Conservation (phyloP, 1,140 invertebrate genomes). For the Centruroides sculpturatus region DNA sequence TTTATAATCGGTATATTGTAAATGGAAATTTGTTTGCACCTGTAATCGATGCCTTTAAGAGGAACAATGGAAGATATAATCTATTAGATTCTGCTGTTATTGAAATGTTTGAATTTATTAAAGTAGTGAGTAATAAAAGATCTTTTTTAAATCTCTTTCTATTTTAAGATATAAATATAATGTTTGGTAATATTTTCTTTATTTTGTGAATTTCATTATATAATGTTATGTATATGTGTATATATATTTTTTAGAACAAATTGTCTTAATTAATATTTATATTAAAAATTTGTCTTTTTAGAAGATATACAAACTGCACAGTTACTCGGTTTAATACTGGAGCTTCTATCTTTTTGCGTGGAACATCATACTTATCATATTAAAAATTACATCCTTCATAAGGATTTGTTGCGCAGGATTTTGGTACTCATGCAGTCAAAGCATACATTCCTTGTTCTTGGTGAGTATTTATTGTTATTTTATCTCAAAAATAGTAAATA, state of each 20-base stretch:
- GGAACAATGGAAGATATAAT: slow-evolving; percentile 96
- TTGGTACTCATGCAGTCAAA: slow-evolving; percentile 92
- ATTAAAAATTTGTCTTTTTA: slow-evolving; percentile 19
- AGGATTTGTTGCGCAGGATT: slow-evolving; percentile 86
- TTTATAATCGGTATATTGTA: slow-evolving; percentile 93
- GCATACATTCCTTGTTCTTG: slow-evolving; percentile 93
- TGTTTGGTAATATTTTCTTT: no score
- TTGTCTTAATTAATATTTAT: not conserved
- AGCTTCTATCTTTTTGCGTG: slow-evolving; percentile 97
- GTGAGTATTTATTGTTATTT: slow-evolving; percentile 30
- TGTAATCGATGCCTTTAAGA: slow-evolving; percentile 88
- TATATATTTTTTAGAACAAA: not conserved
- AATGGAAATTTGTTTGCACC: slow-evolving; percentile 90
- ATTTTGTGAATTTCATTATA: not conserved
- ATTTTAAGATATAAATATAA: no score
- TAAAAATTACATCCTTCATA: slow-evolving; percentile 93
- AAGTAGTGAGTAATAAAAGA: slow-evolving; percentile 41
- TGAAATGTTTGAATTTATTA: slow-evolving; percentile 99
- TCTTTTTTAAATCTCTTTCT: not conserved
- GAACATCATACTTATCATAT: slow-evolving; percentile 99
- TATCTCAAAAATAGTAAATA: not conserved
- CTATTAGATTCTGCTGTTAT: slow-evolving; percentile 95
- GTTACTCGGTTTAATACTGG: slow-evolving; percentile 81
- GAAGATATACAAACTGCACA: slow-evolving; percentile 96
- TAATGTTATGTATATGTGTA: not conserved